Evolutionary conservation across 2,797 vertebrate species (phyloP), one percentile per base, ranked within the genome.

Genomic region (Danio jaintianensis): DNA sequence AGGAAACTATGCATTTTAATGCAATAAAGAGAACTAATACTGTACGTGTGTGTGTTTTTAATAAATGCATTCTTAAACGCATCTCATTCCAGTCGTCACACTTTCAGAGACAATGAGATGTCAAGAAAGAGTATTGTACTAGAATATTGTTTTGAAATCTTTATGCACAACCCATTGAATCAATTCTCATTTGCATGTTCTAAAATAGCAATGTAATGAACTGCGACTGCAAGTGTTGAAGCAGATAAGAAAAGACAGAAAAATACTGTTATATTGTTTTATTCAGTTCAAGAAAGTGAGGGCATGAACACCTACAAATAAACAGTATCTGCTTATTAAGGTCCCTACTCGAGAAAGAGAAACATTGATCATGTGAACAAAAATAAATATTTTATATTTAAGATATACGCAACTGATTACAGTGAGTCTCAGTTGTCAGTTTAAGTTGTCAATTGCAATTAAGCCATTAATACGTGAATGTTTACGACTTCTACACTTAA

Each of bases 351-450:
- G 73, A 85, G 81, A 85, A 86, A 86, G 73, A 85, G 75, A 85
- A 84, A 86, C 83, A 83, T 79, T 76, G 83, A 83, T 82, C 82
- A 76, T 84, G 82, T 83, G 82, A 87, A 86, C 79, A 84, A 87
- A 87, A 87, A 87, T 87, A 87, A 87, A 87, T 87, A 87, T 86
- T 85, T 83, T 84, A 75, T 87, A 87, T 87, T 85, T 83, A 86
- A 72, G 89, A 90, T 81, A 87, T 89, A 90, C 86, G 89, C 89
- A 91, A 84, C 87, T 80, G 85, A 87, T 82, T 88, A 85, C 22
- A 48, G 79, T 43, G 69, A 80, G 84, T 82, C 81, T 78, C 58
- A 82, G 64, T 59, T 75, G 78, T 84, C 82, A 80, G 76, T 82
- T 29, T 82, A 76, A 79, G 52, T 79, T 84, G 76, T 80, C 71